Evolutionary conservation across 2,888 invertebrate genomes (phyloP), one percentile per base, ranked within the genome.

Genomic region (Pammene fasciana): DNA sequence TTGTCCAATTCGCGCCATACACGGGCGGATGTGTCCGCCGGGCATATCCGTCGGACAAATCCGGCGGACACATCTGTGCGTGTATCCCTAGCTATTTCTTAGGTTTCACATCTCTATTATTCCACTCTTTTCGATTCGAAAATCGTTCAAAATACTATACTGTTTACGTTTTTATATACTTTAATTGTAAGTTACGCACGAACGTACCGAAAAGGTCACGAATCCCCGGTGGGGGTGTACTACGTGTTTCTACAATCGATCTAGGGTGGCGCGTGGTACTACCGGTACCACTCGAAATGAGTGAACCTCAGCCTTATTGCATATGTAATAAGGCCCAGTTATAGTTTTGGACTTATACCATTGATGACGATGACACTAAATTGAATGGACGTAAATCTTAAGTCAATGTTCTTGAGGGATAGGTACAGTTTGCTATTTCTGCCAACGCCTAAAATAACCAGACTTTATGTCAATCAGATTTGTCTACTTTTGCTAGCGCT

Each of bases 191-290:
- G 5, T 13, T 34, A n/a, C 34, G 36, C 7, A 46, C 26, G 26
- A 14, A 36, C 14, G 11, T 14, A 46, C 36, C 6, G 1, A 4
- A 59, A 43, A 48, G 45, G 46, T 36, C 46, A 52, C 43, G 41
- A 43, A 36, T 48, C 16, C 48, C 26, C 45, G n/a, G 36, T 26
- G 43, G 26, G 57, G 38, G 18, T 16, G 18, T 38, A 14, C 14
- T 68, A 56, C 26, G 55, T 46, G 18, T 45, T 46, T 56, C 18
- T 13, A 34, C 13, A 56, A 62, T 68, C 68, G 50, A 68, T 68
- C 48, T 5, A 34, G 68, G 68, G 68, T 64, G 68, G 68, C 36
- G 43, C 66, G 36, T 50, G 68, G 68, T 14, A 68, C 62, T 13
- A n/a, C 6, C 8, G 2, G 54, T 10, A 36, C 54, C 3, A 7